Evolutionary conservation across 2,113 vertebrate genomes (phyloP), one percentile per base, ranked within the genome.

Genomic region (Collichthys lucidus): DNA sequence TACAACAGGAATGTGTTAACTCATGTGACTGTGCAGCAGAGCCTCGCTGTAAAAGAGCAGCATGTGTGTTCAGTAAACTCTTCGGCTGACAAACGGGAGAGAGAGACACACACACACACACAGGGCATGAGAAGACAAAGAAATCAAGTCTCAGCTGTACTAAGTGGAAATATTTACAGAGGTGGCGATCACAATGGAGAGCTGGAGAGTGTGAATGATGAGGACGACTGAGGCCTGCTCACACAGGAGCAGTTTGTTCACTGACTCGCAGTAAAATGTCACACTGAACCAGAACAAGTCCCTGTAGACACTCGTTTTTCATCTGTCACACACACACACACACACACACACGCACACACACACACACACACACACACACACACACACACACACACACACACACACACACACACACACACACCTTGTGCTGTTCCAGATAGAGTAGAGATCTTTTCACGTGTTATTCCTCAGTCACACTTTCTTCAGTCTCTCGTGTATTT

Each of bases 221-320:
- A 49, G 70, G 52, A 67, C 1, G 3, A 31, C n/a, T 24, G 61
- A 77, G 44, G 62, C 66, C 49, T n/a, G 47, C 47, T 80, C 68
- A 52, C 62, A 73, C 24, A 56, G 84, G 62, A 75, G 80, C 83
- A 63, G 79, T 82, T 83, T 86, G 82, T 61, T 86, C 77, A 57
- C 6, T 66, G 65, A 63, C 62, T 66, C 2, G 1, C 72, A 31
- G 65, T 68, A 40, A 86, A 85, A 89, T 88, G 79, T 84, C 79
- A 82, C 80, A 19, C 65, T 88, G 77, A 90, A 88, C 66, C 87
- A 81, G 86, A 89, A 83, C 88, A 59, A 83, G 81, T 83, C 88
- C 71, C 84, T 20, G 66, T 14, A 60, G 86, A 86, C 56, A 53
- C 14, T 11, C 14, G 73, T 63, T 78, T 82, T 69, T 67, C 24